These are phyloP conservation scores for Drosophila colorata DNA, from an alignment of 2,888 invertebrate genomes.

Conservation along the genomic window DNA sequence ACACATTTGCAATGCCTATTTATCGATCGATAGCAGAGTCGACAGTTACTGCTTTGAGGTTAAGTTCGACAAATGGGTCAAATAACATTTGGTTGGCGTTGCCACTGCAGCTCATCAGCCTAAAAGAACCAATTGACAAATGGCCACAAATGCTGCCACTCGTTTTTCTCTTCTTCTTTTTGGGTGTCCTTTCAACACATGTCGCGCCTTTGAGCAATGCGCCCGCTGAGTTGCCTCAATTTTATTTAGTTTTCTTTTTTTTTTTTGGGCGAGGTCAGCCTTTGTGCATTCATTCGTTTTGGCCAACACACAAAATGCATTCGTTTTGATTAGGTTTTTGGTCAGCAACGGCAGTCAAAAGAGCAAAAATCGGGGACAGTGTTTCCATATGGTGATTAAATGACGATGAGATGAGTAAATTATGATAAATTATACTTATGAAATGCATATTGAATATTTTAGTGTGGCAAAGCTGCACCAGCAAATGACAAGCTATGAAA, in stretches of 20 bases:
- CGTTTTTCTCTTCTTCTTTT: not conserved
- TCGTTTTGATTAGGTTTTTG: slow-evolving; percentile 71
- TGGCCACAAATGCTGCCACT: slow-evolving; percentile 44
- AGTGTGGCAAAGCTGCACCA: not conserved
- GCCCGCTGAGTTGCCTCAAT: slow-evolving; percentile 10
- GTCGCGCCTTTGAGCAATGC: slow-evolving; percentile 38
- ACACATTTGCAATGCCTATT: slow-evolving; percentile 7
- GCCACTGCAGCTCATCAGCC: slow-evolving; percentile 41
- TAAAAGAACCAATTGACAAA: slow-evolving; percentile 52
- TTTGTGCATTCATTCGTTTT: slow-evolving; percentile 30
- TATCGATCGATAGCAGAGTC: not conserved
- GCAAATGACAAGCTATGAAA: not conserved
- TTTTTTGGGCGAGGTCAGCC: slow-evolving; percentile 36
- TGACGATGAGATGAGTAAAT: slow-evolving; percentile 57
- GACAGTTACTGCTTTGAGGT: too few species aligned
- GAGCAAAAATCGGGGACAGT: not conserved
- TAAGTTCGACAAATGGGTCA: slow-evolving; percentile 47
- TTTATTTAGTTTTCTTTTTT: slow-evolving; percentile 9
- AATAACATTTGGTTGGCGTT: not conserved
- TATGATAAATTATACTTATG: slow-evolving; percentile 38
- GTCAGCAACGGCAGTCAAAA: slow-evolving; percentile 2
- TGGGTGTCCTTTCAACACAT: slow-evolving; percentile 12
- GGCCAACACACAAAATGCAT: slow-evolving; percentile 53
- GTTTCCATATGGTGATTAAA: slow-evolving; percentile 45
- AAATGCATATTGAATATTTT: slow-evolving; percentile 39